phyloP scores from a whole-genome alignment of 2,797 vertebrate genomes.

The Cyprinella venusta region DNA sequence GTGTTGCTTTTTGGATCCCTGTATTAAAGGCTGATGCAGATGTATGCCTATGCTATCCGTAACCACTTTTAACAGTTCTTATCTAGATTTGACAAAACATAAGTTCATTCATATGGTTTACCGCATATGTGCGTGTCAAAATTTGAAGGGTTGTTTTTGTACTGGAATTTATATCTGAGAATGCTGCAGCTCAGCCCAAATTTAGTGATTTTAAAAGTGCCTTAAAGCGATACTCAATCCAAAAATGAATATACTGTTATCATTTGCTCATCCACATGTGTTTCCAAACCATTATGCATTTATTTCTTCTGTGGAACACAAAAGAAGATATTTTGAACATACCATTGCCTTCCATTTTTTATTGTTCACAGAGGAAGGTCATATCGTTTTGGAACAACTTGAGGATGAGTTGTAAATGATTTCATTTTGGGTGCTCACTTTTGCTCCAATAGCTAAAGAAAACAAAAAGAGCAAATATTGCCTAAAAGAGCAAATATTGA shows the following conservation, averaged over 20 bases:
- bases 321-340: neutral
- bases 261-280: too few species aligned
- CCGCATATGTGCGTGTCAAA: neutral
- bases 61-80: neutral
- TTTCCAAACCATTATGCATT: neutral
- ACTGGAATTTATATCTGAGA: neutral
- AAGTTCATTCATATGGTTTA: neutral
- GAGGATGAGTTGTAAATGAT: neutral
- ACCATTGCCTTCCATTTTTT: neutral
- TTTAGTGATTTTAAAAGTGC: neutral
- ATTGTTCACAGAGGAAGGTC: neutral
- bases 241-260: neutral
- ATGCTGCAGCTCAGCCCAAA: neutral
- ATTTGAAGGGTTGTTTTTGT: neutral
- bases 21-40: neutral
- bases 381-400: neutral
- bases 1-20: neutral
- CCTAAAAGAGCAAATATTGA: neutral
- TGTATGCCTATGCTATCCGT: neutral
- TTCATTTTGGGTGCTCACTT: neutral
- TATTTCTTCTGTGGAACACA: neutral
- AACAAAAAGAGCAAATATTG: neutral
- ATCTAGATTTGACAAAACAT: neutral
- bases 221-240: neutral
- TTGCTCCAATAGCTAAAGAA: neutral